These are phyloP conservation scores for Girardinus metallicus DNA, from an alignment of 2,797 vertebrate genomes.

Conservation along the genomic window DNA sequence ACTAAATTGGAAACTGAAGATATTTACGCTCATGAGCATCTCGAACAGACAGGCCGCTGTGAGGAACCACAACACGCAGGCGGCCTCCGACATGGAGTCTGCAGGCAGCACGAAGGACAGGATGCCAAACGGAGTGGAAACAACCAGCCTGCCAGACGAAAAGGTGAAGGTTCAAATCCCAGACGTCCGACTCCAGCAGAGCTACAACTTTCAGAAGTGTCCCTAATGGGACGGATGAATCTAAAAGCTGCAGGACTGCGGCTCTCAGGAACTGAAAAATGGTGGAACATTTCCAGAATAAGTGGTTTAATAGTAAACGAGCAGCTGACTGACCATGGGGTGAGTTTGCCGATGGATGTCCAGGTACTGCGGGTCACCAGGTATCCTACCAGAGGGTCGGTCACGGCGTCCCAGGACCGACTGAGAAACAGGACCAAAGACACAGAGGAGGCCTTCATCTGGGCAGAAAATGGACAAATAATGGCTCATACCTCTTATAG, in stretches of 20 bases:
- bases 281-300: conserved; percentile 10
- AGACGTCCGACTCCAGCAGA: not conserved
- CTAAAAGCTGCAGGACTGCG: not conserved
- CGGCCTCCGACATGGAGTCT: conserved; percentile 39
- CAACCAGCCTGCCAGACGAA: conserved; percentile 68
- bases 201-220: not conserved
- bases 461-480: conserved; percentile 6
- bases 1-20: conserved; percentile 31
- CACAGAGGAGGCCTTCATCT: conserved; percentile 77
- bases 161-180: conserved; percentile 14
- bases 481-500: not conserved
- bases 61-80: conserved; percentile 80
- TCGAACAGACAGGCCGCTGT: conserved; percentile 78
- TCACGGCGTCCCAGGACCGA: conserved; percentile 80
- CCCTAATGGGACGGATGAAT: not conserved
- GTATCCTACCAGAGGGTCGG: conserved; percentile 79
- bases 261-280: not conserved
- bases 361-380: conserved; percentile 78
- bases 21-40: conserved; percentile 82
- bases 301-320: not conserved
- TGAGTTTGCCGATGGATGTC: conserved; percentile 74
- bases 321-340: conserved; percentile 78
- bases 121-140: conserved; percentile 75
- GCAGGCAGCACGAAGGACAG: conserved; percentile 74
- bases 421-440: conserved; percentile 81